Evolutionary conservation across 2,797 vertebrate species (phyloP).

Genomic region (Gastrophryne carolinensis): DNA sequence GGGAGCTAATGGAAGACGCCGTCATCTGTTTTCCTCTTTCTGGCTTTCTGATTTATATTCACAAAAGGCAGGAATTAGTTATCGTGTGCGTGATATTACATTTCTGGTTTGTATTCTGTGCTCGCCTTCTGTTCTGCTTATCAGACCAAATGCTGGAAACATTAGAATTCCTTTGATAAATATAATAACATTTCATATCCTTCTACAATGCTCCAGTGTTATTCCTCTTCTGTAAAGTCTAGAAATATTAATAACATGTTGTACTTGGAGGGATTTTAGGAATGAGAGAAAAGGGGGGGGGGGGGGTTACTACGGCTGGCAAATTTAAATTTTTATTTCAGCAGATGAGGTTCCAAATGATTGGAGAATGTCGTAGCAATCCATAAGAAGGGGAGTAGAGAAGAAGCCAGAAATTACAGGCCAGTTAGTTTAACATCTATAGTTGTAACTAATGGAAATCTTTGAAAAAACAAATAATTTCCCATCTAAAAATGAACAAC

Average conservation of each 20-base stretch:
- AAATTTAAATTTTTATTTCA: background rate
- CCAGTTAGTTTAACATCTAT: no score
- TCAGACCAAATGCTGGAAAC: background rate
- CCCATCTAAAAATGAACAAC: no score
- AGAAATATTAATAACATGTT: background rate
- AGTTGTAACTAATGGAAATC: no score
- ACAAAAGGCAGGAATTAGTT: slow-evolving; percentile 21
- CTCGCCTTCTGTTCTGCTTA: background rate
- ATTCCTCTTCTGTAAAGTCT: background rate
- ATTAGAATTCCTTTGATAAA: background rate
- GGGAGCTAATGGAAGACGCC: background rate
- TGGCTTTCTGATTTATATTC: slow-evolving; percentile 16
- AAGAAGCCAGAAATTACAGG: no score
- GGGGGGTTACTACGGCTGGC: background rate
- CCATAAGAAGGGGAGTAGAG: no score
- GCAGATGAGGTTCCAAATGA: no score
- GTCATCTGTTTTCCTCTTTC: background rate
- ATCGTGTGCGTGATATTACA: slow-evolving; percentile 23
- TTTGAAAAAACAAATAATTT: no score
- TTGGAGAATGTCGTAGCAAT: background rate
- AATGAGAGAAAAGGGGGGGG: background rate
- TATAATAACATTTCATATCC: background rate
- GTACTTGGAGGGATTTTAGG: background rate
- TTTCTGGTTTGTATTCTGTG: background rate
- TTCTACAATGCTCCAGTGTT: background rate